phyloP scores from a whole-genome alignment of 1,140 invertebrate genomes.

The Cotesia vestalis region DNA sequence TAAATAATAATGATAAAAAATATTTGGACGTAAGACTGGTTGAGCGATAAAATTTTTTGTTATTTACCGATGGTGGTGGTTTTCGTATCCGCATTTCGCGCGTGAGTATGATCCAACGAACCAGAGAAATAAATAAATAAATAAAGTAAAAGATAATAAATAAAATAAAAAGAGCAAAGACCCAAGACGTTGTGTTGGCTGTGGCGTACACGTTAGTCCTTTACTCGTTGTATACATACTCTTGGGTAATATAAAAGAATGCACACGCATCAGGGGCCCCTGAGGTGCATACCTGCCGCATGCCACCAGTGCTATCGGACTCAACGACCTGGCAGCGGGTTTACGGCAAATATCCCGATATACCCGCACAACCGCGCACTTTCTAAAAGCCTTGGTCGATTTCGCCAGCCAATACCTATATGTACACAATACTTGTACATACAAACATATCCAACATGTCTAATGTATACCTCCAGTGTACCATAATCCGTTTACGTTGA shows the following conservation, averaged over 20 bases:
- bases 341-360: slow-evolving; percentile 14
- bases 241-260: slow-evolving; percentile 29
- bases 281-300: slow-evolving; percentile 24
- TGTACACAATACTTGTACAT: background rate
- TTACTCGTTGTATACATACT: slow-evolving; percentile 13
- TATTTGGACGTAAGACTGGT: slow-evolving; percentile 3
- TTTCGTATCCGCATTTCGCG: slow-evolving; percentile 21
- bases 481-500: slow-evolving; percentile 1
- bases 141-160: background rate
- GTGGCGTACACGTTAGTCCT: slow-evolving; percentile 4
- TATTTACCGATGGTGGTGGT: background rate
- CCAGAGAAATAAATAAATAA: slow-evolving; percentile 13
- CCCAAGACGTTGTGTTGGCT: background rate
- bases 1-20: background rate
- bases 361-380: slow-evolving; percentile 22
- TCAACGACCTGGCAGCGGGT: slow-evolving; percentile 25
- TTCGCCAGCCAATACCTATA: slow-evolving; percentile 12
- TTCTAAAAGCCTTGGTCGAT: slow-evolving; percentile 30
- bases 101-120: slow-evolving; percentile 18
- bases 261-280: slow-evolving; percentile 27
- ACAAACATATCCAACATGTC: no score
- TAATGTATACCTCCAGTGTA: background rate
- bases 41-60: background rate
- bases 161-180: background rate
- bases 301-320: slow-evolving; percentile 26